Base-by-base conservation (phyloP, 2,113 vertebrate species). In the Oreocharis arfaki region DNA sequence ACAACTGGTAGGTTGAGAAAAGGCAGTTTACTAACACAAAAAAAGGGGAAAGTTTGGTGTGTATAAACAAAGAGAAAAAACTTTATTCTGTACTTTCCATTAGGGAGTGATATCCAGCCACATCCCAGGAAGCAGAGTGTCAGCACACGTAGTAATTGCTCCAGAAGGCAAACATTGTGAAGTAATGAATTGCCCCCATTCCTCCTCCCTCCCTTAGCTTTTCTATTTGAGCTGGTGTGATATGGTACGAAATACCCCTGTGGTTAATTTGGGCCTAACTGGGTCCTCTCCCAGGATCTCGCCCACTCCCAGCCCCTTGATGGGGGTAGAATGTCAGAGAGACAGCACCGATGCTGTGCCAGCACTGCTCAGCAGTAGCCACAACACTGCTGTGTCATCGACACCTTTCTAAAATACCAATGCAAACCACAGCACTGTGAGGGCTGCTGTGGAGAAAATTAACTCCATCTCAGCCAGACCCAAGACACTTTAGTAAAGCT, bases 141-240 rank as follows among this genome's bases (percentile, higher is more conserved):
- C 37, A 68, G 46, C 37, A 68, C 3, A 1, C 0, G 0, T 12
- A 59, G 9, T 5, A 9, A 68, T 44, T 27, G 26, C 14, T 59
- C 6, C 0, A 0, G 37, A 52, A 52, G 22, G 27, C 37, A 60
- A 68, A 59, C 14, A 59, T 0, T 8, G 9, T 15, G 59, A 52
- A 59, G 33, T 52, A 77, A 59, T 1, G 14, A 68, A 68, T 23
- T 5, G 2, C 6, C 26, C 22, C 7, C 11, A 5, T 32, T 77
- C 37, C 12, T 18, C 5, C 37, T 60, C 22, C 7, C 33, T 52
- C 37, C 53, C 15, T 37, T 17, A 33, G 37, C 39, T 68, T 52
- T 37, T 23, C 6, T 16, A 46, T 33, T 18, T 39, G 17, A 68
- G 20, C 21, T 68, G 55, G 28, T 53, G 27, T 6, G 11, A 46